Evolutionary conservation across 2,888 invertebrate species (phyloP).

Genomic region (Dolomedes plantarius): DNA sequence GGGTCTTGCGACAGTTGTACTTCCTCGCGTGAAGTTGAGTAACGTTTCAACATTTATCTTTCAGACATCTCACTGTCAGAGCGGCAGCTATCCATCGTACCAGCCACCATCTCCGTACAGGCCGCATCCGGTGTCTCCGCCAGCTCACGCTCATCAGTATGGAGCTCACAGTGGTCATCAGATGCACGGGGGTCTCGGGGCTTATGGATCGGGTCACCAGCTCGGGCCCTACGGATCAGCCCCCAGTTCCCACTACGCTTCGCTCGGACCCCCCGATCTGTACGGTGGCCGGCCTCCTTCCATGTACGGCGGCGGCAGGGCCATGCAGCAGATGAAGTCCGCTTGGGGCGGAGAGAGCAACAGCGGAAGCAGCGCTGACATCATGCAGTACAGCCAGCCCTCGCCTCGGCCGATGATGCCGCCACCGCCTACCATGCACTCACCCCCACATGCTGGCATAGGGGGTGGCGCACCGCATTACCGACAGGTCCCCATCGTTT

Average conservation of each 20-base stretch:
- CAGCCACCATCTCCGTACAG: conserved; percentile 70
- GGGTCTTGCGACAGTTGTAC: too few relatives aligned
- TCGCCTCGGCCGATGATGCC: conserved; percentile 62
- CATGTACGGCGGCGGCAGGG: conserved; percentile 61
- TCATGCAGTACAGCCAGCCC: conserved; percentile 67
- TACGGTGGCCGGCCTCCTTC: conserved; percentile 53
- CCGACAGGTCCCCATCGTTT: conserved; percentile 59
- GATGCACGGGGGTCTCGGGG: conserved; percentile 59
- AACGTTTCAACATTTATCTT: too few relatives aligned
- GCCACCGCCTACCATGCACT: conserved; percentile 70
- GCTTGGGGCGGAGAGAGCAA: conserved; percentile 59
- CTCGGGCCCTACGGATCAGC: conserved; percentile 58
- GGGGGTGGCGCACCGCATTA: conserved; percentile 49
- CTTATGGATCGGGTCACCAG: conserved; percentile 60
- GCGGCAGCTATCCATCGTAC: conserved; percentile 71
- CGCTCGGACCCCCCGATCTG: conserved; percentile 54
- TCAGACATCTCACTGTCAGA: conserved; percentile 70
- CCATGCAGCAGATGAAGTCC: conserved; percentile 68
- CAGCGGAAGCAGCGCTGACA: conserved; percentile 43
- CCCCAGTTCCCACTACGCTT: conserved; percentile 43
- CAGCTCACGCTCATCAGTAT: conserved; percentile 71
- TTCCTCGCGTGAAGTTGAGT: too few relatives aligned
- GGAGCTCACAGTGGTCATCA: conserved; percentile 62
- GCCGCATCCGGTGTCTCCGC: conserved; percentile 69
- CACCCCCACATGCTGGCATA: conserved; percentile 33